Evolutionary conservation across 2,113 vertebrate genomes (phyloP).

Genomic region (Notarius quadriscutis): DNA sequence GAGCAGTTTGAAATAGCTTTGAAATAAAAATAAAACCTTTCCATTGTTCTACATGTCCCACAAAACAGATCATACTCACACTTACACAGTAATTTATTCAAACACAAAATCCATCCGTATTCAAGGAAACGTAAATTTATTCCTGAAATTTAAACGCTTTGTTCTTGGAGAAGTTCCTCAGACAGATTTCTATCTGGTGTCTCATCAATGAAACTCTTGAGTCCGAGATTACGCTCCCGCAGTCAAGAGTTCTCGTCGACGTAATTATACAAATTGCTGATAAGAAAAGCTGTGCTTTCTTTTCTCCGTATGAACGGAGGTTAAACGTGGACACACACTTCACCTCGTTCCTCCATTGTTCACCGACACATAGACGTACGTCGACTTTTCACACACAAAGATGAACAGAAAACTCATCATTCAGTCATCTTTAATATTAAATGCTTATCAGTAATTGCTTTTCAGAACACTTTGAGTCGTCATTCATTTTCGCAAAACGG

Average conservation of each 20-base stretch:
- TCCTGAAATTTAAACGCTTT: neutral
- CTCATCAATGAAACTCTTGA: neutral
- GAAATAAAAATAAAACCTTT: neutral
- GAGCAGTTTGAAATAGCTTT: neutral
- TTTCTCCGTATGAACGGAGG: neutral
- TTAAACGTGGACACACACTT: neutral
- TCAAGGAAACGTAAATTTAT: neutral
- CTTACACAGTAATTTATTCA: neutral
- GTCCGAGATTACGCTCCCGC: neutral
- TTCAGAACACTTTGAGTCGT: neutral
- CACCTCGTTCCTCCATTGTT: neutral
- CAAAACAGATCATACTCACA: neutral
- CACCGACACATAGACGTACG: neutral
- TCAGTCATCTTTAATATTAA: slow-evolving; percentile 13
- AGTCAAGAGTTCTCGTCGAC: neutral
- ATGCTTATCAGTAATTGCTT: slow-evolving; percentile 9
- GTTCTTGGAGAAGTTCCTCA: neutral
- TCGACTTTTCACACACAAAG: neutral
- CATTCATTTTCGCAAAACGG: neutral
- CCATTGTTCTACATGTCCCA: neutral
- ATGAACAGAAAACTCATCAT: neutral
- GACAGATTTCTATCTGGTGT: neutral
- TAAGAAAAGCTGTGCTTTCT: slow-evolving; percentile 15
- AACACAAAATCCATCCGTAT: neutral
- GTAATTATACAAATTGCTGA: slow-evolving; percentile 8